These are phyloP conservation scores for Idaea straminata DNA, from an alignment of 2,888 invertebrate genomes.

Conservation along the genomic window DNA sequence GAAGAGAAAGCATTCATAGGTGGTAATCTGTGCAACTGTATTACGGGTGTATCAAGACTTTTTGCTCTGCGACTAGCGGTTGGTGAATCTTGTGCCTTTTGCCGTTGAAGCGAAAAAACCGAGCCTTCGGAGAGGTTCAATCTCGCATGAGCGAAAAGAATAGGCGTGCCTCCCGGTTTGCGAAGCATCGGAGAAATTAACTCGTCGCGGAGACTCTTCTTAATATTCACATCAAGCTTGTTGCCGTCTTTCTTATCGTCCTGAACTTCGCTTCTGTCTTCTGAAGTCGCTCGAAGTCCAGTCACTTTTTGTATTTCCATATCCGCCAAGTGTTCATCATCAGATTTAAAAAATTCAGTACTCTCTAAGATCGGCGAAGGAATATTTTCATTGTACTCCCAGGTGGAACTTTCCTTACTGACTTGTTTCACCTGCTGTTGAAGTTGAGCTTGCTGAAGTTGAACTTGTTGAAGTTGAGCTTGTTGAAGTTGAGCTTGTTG, in stretches of 20 bases:
- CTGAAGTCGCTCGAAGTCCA: constrained; percentile 56
- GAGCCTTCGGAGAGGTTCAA: constrained; percentile 92
- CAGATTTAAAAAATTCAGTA: constrained; percentile 80
- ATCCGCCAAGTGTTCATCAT: constrained; percentile 78
- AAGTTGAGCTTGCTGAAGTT: constrained; percentile 11
- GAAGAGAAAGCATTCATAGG: constrained; percentile 93
- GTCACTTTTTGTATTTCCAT: constrained; percentile 80
- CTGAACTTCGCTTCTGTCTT: constrained; percentile 55
- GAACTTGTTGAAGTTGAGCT: too few species aligned
- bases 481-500: too few species aligned
- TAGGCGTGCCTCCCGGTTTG: constrained; percentile 87
- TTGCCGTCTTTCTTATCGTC: constrained; percentile 50
- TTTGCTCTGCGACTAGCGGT: constrained; percentile 88
- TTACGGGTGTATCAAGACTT: constrained; percentile 91
- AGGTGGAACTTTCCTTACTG: constrained; percentile 78
- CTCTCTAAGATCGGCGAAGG: constrained; percentile 83
- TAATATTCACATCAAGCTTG: constrained; percentile 51
- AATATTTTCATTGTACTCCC: constrained; percentile 83
- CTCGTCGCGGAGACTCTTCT: constrained; percentile 83
- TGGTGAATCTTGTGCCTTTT: constrained; percentile 88
- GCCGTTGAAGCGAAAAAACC: constrained; percentile 87
- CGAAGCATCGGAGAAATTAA: constrained; percentile 85
- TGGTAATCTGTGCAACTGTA: constrained; percentile 88
- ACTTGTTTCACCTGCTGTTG: constrained; percentile 52
- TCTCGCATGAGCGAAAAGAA: constrained; percentile 88